These are phyloP conservation scores for Crotalus tigris DNA, from an alignment of 2,113 vertebrate species.

Conservation along the genomic window DNA sequence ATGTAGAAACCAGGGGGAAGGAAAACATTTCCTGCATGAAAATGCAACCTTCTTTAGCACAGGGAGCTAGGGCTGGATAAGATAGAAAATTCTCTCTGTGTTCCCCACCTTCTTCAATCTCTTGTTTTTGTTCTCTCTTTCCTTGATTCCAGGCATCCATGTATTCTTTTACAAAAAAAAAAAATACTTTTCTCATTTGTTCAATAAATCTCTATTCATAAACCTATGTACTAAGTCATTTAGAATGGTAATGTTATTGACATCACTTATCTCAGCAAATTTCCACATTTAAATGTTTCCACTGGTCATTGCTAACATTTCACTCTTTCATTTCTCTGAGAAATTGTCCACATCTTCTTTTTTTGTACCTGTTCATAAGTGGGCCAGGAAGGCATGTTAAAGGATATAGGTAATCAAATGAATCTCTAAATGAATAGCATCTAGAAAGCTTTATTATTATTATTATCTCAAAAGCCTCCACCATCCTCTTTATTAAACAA, in stretches of 20 bases:
- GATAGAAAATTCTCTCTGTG: neutral
- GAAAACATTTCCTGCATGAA: constrained; percentile 78
- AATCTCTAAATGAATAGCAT: neutral
- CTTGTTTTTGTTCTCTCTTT: neutral
- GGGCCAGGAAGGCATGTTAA: neutral
- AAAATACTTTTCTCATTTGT: neutral
- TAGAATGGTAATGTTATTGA: neutral
- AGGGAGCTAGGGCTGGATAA: constrained; percentile 12
- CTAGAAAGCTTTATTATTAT: neutral
- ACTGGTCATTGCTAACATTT: neutral
- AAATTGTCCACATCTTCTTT: neutral
- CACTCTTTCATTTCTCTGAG: neutral
- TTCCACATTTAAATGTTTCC: neutral
- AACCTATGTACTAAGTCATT: neutral
- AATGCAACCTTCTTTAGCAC: constrained; percentile 63
- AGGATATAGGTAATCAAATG: neutral
- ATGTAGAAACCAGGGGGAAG: constrained; percentile 62
- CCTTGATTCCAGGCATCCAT: neutral
- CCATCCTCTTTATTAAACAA: neutral
- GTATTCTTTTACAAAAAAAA: neutral
- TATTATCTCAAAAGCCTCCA: neutral
- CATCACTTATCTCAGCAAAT: neutral
- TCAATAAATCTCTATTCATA: neutral
- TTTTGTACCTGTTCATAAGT: neutral
- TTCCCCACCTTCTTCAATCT: neutral